A percentile compares a stretch with the other conserved stretches of the same genome.
These are phyloP conservation scores for Neopipo cinnamomea DNA, from an alignment of 2,113 vertebrate species.

Conservation along the genomic window DNA sequence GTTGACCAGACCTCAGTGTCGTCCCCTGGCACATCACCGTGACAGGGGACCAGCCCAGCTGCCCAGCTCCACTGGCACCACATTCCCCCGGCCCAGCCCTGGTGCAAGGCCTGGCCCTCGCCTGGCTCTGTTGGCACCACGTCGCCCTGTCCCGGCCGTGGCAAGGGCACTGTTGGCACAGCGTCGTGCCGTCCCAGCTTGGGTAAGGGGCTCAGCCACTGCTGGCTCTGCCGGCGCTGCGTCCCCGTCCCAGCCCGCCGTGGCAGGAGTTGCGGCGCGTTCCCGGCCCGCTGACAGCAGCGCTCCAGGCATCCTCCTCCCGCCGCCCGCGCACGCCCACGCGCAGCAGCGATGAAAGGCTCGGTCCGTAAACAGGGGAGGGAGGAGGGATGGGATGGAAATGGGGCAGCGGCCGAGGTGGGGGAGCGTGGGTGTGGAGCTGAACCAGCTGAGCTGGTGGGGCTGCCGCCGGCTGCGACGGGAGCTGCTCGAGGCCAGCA, in stretches of 20 bases:
- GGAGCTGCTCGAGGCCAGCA: not conserved
- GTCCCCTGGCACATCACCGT: rapidly evolving
- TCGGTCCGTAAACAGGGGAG: not conserved
- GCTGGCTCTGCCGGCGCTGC: not conserved
- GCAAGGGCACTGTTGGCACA: not conserved
- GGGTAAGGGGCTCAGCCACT: rapidly evolving
- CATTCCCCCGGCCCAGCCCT: not conserved
- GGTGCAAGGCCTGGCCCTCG: not conserved
- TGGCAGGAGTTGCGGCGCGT: not conserved
- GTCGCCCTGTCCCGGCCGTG: rapidly evolving
- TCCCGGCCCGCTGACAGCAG: not conserved
- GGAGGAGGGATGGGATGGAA: not conserved
- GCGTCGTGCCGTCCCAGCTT: rapidly evolving
- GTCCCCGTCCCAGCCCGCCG: rapidly evolving
- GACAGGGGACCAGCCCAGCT: rapidly evolving
- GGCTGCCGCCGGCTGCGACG: not conserved
- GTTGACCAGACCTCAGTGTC: not conserved
- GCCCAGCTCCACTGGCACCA: not conserved
- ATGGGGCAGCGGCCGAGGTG: not conserved
- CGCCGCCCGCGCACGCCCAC: not conserved
- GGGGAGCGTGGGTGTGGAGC: not conserved
- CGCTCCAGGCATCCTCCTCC: constrained; percentile 8
- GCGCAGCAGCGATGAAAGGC: not conserved
- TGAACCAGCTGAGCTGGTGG: not conserved
- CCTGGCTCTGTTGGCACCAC: not conserved